A percentile compares a stretch with the other conserved stretches of the same genome.
phyloP scores from a whole-genome alignment of 2,113 vertebrate species.

The Clinocottus analis region DNA sequence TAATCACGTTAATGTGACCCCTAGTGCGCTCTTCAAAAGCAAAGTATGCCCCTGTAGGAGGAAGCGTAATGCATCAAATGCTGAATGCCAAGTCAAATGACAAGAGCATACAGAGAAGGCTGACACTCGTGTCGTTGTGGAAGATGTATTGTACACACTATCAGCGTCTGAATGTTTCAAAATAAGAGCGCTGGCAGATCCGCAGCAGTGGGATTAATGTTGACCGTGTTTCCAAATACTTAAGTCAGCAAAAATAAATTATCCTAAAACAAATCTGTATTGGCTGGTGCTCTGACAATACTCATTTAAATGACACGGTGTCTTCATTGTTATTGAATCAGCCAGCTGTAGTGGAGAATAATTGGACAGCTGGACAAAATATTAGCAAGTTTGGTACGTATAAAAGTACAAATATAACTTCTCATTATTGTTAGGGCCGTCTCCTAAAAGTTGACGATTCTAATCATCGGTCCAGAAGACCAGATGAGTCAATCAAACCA shows the following conservation, averaged over 20 bases:
- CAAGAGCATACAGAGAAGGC: background rate
- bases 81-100: constrained; percentile 2
- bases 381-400: too few species aligned
- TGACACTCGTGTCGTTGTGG: background rate
- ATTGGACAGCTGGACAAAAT: background rate
- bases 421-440: background rate
- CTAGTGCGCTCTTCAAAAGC: constrained; percentile 45
- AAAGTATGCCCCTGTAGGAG: constrained; percentile 19
- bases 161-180: background rate
- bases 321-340: background rate
- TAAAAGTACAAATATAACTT: background rate
- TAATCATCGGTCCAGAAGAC: background rate
- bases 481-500: background rate
- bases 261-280: background rate
- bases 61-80: constrained; percentile 16
- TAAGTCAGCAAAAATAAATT: constrained; percentile 3
- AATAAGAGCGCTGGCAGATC: background rate
- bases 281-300: background rate
- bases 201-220: background rate
- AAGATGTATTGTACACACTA: background rate
- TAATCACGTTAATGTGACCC: constrained; percentile 58
- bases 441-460: background rate
- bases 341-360: background rate
- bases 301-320: too few species aligned
- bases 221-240: background rate